Evolutionary conservation across 1,140 invertebrate genomes (phyloP), one percentile per base, ranked within the genome.

Genomic region (Drosophila subpulchrella): DNA sequence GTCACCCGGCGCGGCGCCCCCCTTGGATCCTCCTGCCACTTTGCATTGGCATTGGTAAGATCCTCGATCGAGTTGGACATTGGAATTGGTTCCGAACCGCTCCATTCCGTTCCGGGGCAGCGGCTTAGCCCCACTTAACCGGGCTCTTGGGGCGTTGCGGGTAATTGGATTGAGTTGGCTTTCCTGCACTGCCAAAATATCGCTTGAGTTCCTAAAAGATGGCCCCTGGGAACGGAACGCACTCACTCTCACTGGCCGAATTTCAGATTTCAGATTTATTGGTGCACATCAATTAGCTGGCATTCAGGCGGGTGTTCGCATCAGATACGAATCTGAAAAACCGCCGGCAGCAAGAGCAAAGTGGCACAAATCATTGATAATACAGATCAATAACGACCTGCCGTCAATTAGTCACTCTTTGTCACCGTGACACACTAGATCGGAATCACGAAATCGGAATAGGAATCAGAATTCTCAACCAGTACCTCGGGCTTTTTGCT

Each of bases 191-290:
- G 59, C 30, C 57, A 68, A 75, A 75, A 58, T 76, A 59, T 34
- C 20, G 30, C 39, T 36, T 46, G 8, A 34, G 15, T 34, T 62
- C 36, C 48, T 41, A 42, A 10, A 36, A 24, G 17, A n/a, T 17
- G 20, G 44, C 15, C 54, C 66, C 30, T 71, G 68, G 47, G 67
- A 71, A 58, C 53, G 34, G 6, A 34, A 2, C 17, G 20, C 42
- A 20, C 34, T 32, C 34, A 38, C 17, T 51, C 20, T 46, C 47
- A 46, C 55, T 39, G 32, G 15, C 53, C 68, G 65, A 42, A 41
- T 61, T 71, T 47, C 44, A 79, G 83, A 86, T 86, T 86, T 82
- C 44, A 79, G 83, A 86, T 86, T 86, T 88, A 86, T 86, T 86
- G 67, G 53, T 65, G 75, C 58, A 76, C 82, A 86, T 86, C 75